Base-by-base conservation (phyloP, 2,797 vertebrate species). In the Pristis pectinata region DNA sequence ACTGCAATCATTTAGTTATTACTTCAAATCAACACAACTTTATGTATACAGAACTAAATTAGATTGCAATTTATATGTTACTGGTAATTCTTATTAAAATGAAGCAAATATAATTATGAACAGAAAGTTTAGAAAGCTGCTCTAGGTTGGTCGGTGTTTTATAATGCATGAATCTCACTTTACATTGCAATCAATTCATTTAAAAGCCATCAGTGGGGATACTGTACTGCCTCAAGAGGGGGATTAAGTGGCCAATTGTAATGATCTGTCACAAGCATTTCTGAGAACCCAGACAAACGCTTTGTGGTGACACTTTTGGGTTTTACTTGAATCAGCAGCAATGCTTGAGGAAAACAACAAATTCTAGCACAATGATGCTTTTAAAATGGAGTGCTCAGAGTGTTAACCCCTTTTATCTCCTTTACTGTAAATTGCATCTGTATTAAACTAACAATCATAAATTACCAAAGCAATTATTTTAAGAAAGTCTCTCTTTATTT, bases 181-280 rank as follows among this genome's bases (percentile, higher is more conserved):
- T 89, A 89, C 34, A 53, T 83, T 44, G 17, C 82, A 83, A 53
- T 83, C 44, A 89, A 89, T 59, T 61, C 10, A 89, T 89, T 89
- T n/a, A 59, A 89, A 2, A 89, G 27, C 30, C 53, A 89, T 89
- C 53, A 61, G 85, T n/a, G n/a, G 85, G 61, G 34, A 89, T 61
- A 56, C 53, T 15, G 85, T 59, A n/a, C 56, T n/a, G 53, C 53
- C 85, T 89, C 56, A 61, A 89, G 85, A 61, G 56, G 89, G 30
- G 53, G 85, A 61, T 56, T 61, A 89, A 61, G 30, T 89, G 56
- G 56, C 85, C 49, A 61, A 61, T 61, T 89, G 56, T 17, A 89
- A 89, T 89, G 27, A 61, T 56, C 85, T 89, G 85, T 89, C 85
- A 89, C 27, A n/a, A 87, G 53, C 49, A 87, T 87, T 53, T 87